Base-by-base conservation (phyloP, 2,888 invertebrate species). In the Pristionchus maxplancki region DNA sequence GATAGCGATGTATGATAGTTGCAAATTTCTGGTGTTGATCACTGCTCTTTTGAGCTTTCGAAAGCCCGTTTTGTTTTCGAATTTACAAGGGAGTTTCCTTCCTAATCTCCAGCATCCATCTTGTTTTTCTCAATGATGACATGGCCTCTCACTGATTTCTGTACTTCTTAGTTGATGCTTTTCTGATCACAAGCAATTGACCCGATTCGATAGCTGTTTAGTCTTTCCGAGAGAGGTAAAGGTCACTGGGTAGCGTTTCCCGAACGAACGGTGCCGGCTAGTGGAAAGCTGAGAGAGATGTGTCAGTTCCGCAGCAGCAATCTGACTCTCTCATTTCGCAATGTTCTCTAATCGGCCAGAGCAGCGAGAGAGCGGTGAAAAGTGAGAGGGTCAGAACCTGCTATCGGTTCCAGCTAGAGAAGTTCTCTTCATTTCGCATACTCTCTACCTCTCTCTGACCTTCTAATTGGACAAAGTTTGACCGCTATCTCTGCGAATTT, bases 171-270 rank as follows among this genome's bases (percentile, higher is more conserved):
- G 6, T 37, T 71, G 71, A 8, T 78, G 44, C 28, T 78, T 78
- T 40, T 78, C 78, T 78, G 40, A 44, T 44, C 40, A 8, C 78
- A 40, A 48, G 78, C 44, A 8, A 74, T 78, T 78, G 78, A 78
- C 78, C 78, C 20, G 40, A 78, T 78, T 78, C 44, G 78, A 48
- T 78, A 78, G 74, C 44, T n/a, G 28, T n/a, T 44, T 28, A 48
- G 44, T 40, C 44, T 64, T 24, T 28, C 5, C n/a, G n/a, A 28
- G 11, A 34, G 67, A 40, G 28, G 78, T n/a, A 48, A 78, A 78
- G 78, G 71, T 71, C 71, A 71, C 17, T 71, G 8, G 34, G 37
- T 74, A 5, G 24, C 40, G 78, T 78, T 78, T 24, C 24, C 44
- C 78, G 78, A 78, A 44, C 44, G 44, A n/a, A 78, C 44, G 78